Conservation (phyloP, 2,888 invertebrate species). For the Buathra laborator region DNA sequence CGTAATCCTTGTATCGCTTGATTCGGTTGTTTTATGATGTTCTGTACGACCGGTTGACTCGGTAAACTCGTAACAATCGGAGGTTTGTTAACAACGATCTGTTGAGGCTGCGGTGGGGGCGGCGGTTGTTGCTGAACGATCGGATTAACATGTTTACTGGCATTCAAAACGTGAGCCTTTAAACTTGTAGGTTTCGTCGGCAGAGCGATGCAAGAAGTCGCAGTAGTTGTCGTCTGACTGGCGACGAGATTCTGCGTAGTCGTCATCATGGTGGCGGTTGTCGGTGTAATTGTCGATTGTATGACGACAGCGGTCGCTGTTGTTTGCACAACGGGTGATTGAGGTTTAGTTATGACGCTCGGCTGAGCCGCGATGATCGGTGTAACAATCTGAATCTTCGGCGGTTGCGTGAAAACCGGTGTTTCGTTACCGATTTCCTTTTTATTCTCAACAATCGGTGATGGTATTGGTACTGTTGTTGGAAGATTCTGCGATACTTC, state of each 20-base stretch:
- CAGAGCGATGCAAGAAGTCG: slow-evolving; percentile 69
- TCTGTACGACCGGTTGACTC: slow-evolving; percentile 78
- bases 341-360: slow-evolving; percentile 80
- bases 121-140: slow-evolving; percentile 64
- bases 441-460: slow-evolving; percentile 79
- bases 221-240: slow-evolving; percentile 65
- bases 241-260: slow-evolving; percentile 57
- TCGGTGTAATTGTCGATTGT: slow-evolving; percentile 72
- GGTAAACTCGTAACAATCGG: slow-evolving; percentile 74
- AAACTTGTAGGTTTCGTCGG: slow-evolving; percentile 86
- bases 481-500: slow-evolving; percentile 67
- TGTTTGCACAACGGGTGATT: slow-evolving; percentile 76
- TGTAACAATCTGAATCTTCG: slow-evolving; percentile 73
- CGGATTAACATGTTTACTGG: slow-evolving; percentile 79
- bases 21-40: slow-evolving; percentile 79
- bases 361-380: slow-evolving; percentile 75
- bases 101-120: slow-evolving; percentile 63
- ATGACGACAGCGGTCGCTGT: slow-evolving; percentile 72
- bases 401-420: slow-evolving; percentile 60
- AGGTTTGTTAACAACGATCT: slow-evolving; percentile 78
- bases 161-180: slow-evolving; percentile 88
- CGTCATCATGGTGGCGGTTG: slow-evolving; percentile 68
- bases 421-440: slow-evolving; percentile 71
- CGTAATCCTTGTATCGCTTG: slow-evolving; percentile 80
- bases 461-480: slow-evolving; percentile 81